These are phyloP conservation scores for Amphiprion clarkii DNA, from an alignment of 2,797 vertebrate genomes.

Conservation along the genomic window DNA sequence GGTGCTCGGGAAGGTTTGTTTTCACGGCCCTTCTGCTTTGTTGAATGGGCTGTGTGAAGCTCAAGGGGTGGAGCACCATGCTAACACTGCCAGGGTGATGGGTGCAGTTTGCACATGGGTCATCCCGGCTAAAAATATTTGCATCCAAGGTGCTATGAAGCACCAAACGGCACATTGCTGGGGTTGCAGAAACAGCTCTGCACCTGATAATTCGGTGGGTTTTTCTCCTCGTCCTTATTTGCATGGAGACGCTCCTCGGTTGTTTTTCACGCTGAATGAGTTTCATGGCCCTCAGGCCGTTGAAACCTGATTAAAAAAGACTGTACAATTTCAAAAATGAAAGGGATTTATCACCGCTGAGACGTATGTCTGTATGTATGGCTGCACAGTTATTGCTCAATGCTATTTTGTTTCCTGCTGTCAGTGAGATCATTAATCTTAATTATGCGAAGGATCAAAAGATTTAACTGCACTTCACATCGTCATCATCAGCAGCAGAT, in stretches of 20 bases:
- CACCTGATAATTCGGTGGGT: background rate
- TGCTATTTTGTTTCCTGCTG: background rate
- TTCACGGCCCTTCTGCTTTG: conserved; percentile 58
- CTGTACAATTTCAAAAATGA: conserved; percentile 26
- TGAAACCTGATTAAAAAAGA: conserved; percentile 45
- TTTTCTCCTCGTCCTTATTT: background rate
- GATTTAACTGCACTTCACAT: conserved; percentile 37
- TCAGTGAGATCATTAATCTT: conserved; percentile 26
- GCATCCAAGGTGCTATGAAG: conserved; percentile 46
- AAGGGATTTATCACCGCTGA: conserved; percentile 12
- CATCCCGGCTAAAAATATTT: conserved; percentile 65
- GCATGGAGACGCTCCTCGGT: background rate
- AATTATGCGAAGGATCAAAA: conserved; percentile 41
- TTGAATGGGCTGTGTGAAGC: conserved; percentile 55
- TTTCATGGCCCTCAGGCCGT: conserved; percentile 29
- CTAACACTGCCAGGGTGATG: conserved; percentile 49
- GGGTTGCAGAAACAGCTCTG: conserved; percentile 22
- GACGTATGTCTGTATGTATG: background rate
- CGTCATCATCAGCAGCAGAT: conserved; percentile 26
- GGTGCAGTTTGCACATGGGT: conserved; percentile 58
- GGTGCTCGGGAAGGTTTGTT: conserved; percentile 58
- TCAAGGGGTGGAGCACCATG: conserved; percentile 31
- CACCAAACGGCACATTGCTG: conserved; percentile 23
- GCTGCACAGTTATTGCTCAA: background rate
- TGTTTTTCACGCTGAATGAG: conserved; percentile 22